Base-by-base conservation (phyloP, 1,140 invertebrate genomes). In the Lepeophtheirus salmonis region DNA sequence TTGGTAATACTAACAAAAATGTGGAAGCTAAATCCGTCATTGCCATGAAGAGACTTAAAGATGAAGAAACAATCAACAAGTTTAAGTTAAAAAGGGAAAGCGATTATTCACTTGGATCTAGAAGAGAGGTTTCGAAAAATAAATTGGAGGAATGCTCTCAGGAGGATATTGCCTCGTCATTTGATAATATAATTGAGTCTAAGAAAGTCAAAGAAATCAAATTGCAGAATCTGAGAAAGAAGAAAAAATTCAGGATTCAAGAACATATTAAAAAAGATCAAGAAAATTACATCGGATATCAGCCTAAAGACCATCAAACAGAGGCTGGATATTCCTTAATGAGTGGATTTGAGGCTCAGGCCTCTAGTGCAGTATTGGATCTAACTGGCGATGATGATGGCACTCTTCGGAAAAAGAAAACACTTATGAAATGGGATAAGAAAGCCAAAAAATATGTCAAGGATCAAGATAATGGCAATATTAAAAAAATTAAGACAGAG, bases 391-490 rank as follows among this genome's bases (percentile, higher is more conserved):
- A 92, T 70, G 81, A 83, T 64, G 80, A 80, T 50, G 75, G 80
- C 48, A 74, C 74, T 0, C 73, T 78, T 20, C 75, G 79, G 26
- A 71, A 76, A 30, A 77, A 78, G 55, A 74, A 73, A 0, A 73
- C 78, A 56, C 69, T 77, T 18, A 77, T 81, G 66, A 80, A 78
- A 68, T 91, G 88, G 89, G 89, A 94, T 75, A 78, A 84, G 13
- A 90, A 90, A 69, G 81, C 83, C 70, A 94, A 92, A 76, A 90
- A 87, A 71, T 91, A 89, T 79, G 78, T 94, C n/a, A 75, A 77
- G 14, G 78, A 81, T 62, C 74, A 75, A 53, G 79, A 73, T 71
- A 75, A 82, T 68, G 68, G 72, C 1, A 80, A 80, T 63, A 71
- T 74, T 17, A 82, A 81, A 52, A 90, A 88, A 73, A 94, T 97